Evolutionary conservation across 2,113 vertebrate genomes (phyloP), one percentile per base, ranked within the genome.

Genomic region (Numida meleagris): DNA sequence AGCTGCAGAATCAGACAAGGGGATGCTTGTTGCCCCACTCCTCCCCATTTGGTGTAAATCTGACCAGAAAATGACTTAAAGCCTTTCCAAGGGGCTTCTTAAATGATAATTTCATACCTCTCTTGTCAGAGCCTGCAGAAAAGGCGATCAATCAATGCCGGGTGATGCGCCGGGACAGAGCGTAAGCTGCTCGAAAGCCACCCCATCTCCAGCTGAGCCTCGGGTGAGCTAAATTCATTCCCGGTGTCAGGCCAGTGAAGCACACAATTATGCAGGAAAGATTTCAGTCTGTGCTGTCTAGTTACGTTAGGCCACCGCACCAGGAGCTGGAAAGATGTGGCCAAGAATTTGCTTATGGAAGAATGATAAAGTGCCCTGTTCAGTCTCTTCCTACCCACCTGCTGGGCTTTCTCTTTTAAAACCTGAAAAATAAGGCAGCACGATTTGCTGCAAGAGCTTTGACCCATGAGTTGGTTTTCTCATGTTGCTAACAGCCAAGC

Each of bases 321-420:
- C 38, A 1, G 88, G 88, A 93, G 86, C 82, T 51, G 79, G 19
- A 57, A 79, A 78, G 65, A 43, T 59, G 82, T 36, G 1, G 88
- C 82, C 82, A 71, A 55, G 76, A 67, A 88, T 93, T 95, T 82
- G 79, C 90, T 89, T 72, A 82, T 6, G n/a, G 83, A 86, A 93
- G 90, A 88, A 55, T 75, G 90, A 68, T 71, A 92, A 86, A 24
- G 36, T 36, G 40, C 77, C 73, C 68, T 18, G 38, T 10, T 90
- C 86, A 67, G 48, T 58, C 78, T 89, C 81, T 73, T 86, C 74
- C 90, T 82, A 72, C 90, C 70, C 92, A 88, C 90, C 83, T 84
- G 66, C 90, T 81, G 88, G 80, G 92, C 9, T 90, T 89, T 59
- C 20, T 33, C 81, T 65, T 70, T 65, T 65, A 65, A 75, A 84